Conservation (phyloP, 2,888 invertebrate genomes). For the Scotopteryx bipunctaria region DNA sequence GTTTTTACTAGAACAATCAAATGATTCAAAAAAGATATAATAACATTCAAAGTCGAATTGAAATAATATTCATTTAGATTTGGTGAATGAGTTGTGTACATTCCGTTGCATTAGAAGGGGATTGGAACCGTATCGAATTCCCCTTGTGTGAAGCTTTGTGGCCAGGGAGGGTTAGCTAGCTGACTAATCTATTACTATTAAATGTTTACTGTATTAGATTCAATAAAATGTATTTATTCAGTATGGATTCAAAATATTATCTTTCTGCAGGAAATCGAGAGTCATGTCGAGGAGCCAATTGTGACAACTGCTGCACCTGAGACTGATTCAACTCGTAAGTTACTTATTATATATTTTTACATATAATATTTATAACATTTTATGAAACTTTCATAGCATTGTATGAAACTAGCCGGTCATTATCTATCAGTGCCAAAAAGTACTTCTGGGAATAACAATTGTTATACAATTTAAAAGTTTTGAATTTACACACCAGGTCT, state of each 20-base stretch:
- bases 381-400: no score
- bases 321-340: constrained; percentile 28
- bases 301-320: constrained; percentile 17
- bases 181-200: background rate
- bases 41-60: constrained; percentile 12
- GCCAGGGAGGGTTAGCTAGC: background rate
- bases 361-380: no score
- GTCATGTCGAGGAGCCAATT: constrained; percentile 44
- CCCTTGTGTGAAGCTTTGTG: constrained; percentile 5
- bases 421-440: no score
- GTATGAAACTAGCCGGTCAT: no score
- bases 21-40: no score
- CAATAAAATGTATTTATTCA: no score
- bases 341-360: background rate
- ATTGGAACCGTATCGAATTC: constrained; percentile 18
- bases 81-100: constrained; percentile 2
- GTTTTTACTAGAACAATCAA: no score
- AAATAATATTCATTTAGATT: background rate
- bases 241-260: background rate
- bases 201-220: background rate
- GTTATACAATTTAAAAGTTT: no score
- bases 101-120: constrained; percentile 10
- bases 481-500: no score
- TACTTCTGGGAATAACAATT: no score
- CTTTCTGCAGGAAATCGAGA: constrained; percentile 61